Conservation (phyloP, 2,797 vertebrate species). For the Linurgus olivaceus region DNA sequence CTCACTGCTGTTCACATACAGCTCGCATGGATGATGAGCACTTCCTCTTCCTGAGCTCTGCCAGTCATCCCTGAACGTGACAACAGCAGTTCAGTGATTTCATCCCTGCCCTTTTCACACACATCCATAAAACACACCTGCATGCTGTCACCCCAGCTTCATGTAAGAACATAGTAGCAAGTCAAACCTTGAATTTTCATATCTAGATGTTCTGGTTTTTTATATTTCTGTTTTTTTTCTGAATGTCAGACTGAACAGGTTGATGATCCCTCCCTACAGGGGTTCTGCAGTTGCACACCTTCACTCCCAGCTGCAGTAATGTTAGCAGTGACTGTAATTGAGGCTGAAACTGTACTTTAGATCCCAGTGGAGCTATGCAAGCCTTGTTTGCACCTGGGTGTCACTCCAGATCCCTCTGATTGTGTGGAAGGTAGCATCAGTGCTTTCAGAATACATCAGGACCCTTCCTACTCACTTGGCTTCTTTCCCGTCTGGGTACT, state of each 20-base stretch:
- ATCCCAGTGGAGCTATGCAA: not conserved
- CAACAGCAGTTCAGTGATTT: not conserved
- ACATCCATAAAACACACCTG: not conserved
- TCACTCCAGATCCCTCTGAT: not conserved
- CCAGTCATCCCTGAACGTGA: not conserved
- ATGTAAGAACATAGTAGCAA: not conserved
- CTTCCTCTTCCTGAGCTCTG: not conserved
- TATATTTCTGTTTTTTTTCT: not conserved
- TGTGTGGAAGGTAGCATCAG: not conserved
- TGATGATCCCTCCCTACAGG: not conserved
- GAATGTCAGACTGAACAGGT: not conserved
- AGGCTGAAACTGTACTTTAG: not conserved
- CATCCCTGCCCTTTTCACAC: not conserved
- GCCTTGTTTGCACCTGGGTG: not conserved
- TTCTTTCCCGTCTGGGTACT: not conserved
- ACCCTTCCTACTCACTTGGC: not conserved
- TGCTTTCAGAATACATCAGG: not conserved
- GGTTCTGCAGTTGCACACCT: not conserved
- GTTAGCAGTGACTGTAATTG: not conserved
- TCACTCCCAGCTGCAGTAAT: not conserved
- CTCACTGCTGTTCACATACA: not conserved
- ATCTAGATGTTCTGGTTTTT: not conserved
- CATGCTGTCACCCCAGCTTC: not conserved
- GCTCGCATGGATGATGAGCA: not conserved
- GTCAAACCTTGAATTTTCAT: not conserved